These are phyloP conservation scores for Apomyelois bistriatella DNA, from an alignment of 2,888 invertebrate species.

Conservation along the genomic window DNA sequence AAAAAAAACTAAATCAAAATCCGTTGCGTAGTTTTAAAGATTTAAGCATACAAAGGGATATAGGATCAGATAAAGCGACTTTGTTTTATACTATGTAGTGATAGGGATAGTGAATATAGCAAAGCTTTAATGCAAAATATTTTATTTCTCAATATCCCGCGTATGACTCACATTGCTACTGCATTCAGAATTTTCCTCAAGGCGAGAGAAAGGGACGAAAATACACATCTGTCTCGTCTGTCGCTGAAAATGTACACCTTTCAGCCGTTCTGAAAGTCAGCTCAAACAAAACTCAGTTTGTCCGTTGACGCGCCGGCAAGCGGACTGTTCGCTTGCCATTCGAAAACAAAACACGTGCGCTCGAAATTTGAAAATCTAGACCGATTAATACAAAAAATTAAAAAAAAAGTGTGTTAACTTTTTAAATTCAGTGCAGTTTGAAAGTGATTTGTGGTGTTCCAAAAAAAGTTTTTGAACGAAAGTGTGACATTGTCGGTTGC, in stretches of 20 bases:
- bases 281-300: constrained; percentile 1
- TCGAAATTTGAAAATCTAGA: constrained; percentile 12
- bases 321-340: background rate
- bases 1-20: no score
- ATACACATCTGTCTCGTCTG: constrained; percentile 1
- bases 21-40: no score
- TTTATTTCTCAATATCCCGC: constrained; percentile 10
- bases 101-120: no score
- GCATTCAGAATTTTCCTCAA: constrained; percentile 13
- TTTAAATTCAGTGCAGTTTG: constrained; percentile 5
- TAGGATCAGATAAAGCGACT: no score
- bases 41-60: no score
- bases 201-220: constrained; percentile 5
- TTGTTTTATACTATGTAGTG: no score
- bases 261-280: background rate
- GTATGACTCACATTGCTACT: constrained; percentile 12
- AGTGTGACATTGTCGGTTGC: constrained; percentile 17
- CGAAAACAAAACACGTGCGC: constrained; percentile 13
- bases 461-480: constrained; percentile 14
- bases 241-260: constrained; percentile 16
- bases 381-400: background rate
- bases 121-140: constrained; percentile 6
- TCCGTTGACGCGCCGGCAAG: background rate
- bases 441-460: constrained; percentile 10
- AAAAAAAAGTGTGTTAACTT: constrained; percentile 9